These are phyloP conservation scores for Lycorma delicatula DNA, from an alignment of 1,140 invertebrate genomes.

Conservation along the genomic window DNA sequence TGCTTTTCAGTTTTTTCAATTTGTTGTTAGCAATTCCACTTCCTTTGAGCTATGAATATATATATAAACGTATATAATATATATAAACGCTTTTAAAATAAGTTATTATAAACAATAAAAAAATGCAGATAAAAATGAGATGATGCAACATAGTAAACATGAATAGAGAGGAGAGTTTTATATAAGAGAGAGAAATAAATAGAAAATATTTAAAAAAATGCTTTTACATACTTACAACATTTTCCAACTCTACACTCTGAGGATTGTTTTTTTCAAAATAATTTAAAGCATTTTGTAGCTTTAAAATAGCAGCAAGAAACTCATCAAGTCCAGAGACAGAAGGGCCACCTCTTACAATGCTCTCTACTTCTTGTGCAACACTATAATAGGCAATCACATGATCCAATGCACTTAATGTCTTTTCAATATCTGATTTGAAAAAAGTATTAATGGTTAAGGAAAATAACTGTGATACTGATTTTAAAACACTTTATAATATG, in stretches of 20 bases:
- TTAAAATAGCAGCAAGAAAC: conserved; percentile 75
- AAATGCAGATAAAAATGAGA: no score
- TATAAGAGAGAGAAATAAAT: no score
- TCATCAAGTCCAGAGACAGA: conserved; percentile 52
- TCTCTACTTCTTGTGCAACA: conserved; percentile 76
- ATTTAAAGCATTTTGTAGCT: conserved; percentile 73
- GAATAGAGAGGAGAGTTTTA: no score
- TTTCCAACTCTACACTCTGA: conserved; percentile 86
- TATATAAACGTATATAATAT: no score
- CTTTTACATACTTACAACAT: conserved; percentile 62
- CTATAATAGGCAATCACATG: conserved; percentile 85
- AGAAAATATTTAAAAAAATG: no score
- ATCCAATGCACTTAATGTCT: conserved; percentile 69
- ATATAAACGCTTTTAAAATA: not conserved
- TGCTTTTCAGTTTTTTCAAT: no score
- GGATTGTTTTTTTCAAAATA: conserved; percentile 93
- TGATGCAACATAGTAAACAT: no score
- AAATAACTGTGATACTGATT: no score
- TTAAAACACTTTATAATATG: not conserved
- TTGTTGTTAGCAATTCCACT: no score
- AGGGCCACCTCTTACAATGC: conserved; percentile 66
- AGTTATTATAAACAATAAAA: not conserved
- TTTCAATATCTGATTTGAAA: conserved; percentile 72
- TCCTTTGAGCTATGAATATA: no score
- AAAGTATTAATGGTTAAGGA: conserved; percentile 14